These are phyloP conservation scores for Zygogramma bicolorata DNA, from an alignment of 2,888 invertebrate genomes.

Conservation along the genomic window DNA sequence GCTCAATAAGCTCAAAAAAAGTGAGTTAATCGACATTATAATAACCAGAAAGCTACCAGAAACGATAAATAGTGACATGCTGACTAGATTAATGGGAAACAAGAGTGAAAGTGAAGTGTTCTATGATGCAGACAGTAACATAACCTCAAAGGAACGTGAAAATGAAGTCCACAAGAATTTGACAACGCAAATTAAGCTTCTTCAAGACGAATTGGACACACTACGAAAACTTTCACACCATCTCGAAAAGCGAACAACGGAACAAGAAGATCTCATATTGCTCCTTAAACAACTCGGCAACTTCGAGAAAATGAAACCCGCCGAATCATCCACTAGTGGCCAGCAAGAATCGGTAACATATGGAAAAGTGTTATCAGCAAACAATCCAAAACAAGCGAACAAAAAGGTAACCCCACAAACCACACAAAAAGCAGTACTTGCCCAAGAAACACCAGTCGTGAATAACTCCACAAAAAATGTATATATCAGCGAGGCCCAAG, in stretches of 20 bases:
- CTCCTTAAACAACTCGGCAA: neutral
- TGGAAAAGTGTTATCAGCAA: neutral
- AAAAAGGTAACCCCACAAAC: neutral
- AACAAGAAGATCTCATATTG: conserved; percentile 3
- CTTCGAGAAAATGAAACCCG: neutral
- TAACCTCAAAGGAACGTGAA: neutral
- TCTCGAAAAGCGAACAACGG: neutral
- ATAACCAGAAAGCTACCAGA: neutral
- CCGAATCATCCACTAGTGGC: neutral
- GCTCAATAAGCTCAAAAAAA: conserved; percentile 8
- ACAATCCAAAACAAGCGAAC: neutral
- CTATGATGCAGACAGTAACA: neutral
- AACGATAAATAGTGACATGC: neutral
- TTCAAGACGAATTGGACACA: neutral
- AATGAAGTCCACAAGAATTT: neutral
- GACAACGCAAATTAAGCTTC: neutral
- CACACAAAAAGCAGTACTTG: neutral
- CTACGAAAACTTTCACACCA: neutral
- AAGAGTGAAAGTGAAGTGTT: neutral
- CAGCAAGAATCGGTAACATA: neutral
- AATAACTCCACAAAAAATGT: neutral
- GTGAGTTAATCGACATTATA: conserved; percentile 2
- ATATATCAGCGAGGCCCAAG: neutral
- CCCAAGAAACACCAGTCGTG: neutral
- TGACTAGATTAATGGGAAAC: neutral